Evolutionary conservation across 2,797 vertebrate species (phyloP), one percentile per base, ranked within the genome.

Genomic region (Melanotaenia nigrans): DNA sequence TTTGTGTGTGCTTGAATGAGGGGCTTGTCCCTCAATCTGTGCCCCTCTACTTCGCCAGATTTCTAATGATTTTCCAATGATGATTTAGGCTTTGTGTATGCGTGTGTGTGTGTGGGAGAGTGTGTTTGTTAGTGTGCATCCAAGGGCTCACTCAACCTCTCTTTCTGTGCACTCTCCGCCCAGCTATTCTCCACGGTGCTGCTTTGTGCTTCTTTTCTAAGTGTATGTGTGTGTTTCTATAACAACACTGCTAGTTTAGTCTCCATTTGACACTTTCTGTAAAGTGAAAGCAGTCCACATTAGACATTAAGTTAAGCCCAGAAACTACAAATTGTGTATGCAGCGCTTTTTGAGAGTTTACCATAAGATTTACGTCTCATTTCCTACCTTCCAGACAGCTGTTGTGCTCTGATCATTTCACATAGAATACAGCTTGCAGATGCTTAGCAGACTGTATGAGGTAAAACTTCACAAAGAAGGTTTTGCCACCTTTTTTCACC

Each of bases 51-150:
- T 90, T 86, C 86, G 79, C 92, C 96, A 96, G 95, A 94, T 96
- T 96, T 95, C 94, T 95, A 96, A 96, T 96, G 95, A 95, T 93
- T 96, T 96, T 96, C 90, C 91, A 90, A 94, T 96, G 95, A 94
- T 95, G 95, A 96, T 95, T 96, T 95, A 86, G 77, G 61, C 79
- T 89, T 24, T 75, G 53, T 85, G 64, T 79, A 66, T 68, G 24
- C 71, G 68, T 79, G 62, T 73, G 71, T 78, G 56, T 65, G 56
- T 61, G 45, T 54, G 63, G 61, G 47, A 71, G 77, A 62, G 80
- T 75, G 73, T 67, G 63, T 70, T 32, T 77, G 63, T 20, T 12
- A 25, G 36, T 60, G 78, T 73, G 68, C 51, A 67, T 79, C 75
- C 65, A 63, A 68, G 62, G 67, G 45, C 58, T 85, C 59, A 66